phyloP scores from a whole-genome alignment of 2,113 vertebrate genomes.

The Scytalopus superciliaris region DNA sequence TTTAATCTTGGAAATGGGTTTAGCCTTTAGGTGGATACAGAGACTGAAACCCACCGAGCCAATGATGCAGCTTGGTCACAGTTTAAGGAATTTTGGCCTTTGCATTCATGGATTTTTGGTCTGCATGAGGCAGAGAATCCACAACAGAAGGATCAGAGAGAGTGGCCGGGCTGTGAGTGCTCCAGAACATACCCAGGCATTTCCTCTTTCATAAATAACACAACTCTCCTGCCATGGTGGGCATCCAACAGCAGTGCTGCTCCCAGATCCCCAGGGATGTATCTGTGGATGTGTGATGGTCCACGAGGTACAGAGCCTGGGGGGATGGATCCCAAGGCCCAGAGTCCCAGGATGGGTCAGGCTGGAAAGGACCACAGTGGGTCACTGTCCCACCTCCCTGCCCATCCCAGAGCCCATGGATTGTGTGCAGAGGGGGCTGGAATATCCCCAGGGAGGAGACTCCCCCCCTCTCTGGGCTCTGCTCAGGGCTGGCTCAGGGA shows the following conservation, averaged over 20 bases:
- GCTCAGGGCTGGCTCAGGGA: no score
- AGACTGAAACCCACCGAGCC: neutral
- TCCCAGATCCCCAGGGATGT: neutral
- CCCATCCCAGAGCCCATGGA: neutral
- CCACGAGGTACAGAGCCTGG: neutral
- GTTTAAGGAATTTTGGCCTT: neutral
- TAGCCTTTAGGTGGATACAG: neutral
- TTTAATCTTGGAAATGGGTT: slow-evolving; percentile 30
- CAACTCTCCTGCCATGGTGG: neutral
- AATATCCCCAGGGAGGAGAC: no score
- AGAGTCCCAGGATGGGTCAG: neutral
- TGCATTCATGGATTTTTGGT: neutral
- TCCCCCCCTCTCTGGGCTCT: no score
- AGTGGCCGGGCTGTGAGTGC: neutral
- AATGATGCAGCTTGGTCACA: neutral
- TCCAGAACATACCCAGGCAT: neutral
- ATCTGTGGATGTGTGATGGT: neutral
- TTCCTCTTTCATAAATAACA: neutral
- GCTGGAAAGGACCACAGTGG: neutral
- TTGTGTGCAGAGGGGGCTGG: no score
- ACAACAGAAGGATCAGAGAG: neutral
- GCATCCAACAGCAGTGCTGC: no score
- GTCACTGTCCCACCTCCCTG: neutral
- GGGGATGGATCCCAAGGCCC: neutral
- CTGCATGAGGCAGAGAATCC: neutral